phyloP scores from a whole-genome alignment of 2,888 invertebrate species.

The Lithodes maja region DNA sequence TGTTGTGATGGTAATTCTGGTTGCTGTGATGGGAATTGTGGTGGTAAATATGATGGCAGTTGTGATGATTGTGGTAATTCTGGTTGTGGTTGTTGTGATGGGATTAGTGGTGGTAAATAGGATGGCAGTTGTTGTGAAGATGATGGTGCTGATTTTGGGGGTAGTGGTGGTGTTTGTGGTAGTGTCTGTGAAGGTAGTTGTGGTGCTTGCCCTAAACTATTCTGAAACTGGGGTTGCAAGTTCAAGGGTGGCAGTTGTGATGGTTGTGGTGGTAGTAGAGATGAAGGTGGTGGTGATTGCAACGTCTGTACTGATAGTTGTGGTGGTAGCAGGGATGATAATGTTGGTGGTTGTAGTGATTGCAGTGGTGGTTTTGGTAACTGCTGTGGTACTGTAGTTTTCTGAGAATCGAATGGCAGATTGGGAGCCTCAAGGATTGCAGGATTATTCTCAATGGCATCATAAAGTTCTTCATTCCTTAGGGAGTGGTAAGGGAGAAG shows the following conservation, averaged over 20 bases:
- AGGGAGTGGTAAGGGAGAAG: constrained; percentile 14
- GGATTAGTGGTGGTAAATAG: not conserved
- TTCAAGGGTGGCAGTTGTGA: not conserved
- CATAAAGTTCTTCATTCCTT: not conserved
- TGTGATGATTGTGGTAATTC: not conserved
- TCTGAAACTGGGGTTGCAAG: too few species aligned
- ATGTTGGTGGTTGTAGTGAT: not conserved
- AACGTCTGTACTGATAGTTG: not conserved
- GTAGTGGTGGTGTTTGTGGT: not conserved
- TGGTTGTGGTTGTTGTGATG: not conserved
- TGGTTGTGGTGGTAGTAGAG: not conserved
- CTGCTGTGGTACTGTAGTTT: not conserved
- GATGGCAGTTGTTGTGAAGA: not conserved
- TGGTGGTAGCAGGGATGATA: not conserved
- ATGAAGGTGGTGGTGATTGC: not conserved
- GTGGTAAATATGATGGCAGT: too few species aligned
- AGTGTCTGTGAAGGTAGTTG: not conserved
- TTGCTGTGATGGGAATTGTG: too few species aligned
- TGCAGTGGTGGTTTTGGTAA: not conserved
- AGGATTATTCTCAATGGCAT: not conserved
- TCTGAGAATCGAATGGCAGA: constrained; percentile 12
- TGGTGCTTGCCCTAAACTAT: not conserved
- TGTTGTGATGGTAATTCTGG: not conserved
- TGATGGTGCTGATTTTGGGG: not conserved
- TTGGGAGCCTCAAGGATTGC: not conserved